Evolutionary conservation across 2,113 vertebrate species (phyloP), one percentile per base, ranked within the genome.

Genomic region (Platysteira castanea): DNA sequence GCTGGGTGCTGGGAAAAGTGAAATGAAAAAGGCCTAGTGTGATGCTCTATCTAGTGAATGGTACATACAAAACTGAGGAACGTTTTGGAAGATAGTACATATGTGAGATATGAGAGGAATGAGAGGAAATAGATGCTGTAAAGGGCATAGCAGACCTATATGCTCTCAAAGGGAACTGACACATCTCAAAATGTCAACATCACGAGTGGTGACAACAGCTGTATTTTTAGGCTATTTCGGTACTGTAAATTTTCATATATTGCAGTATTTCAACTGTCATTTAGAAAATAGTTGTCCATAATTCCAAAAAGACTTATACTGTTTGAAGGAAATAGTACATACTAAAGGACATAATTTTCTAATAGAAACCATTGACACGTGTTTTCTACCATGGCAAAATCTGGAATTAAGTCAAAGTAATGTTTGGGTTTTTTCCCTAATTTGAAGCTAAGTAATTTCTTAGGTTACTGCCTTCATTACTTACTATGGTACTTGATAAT

Each of bases 381-480:
- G 3, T 31, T 74, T 85, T 15, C 7, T 78, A 4, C n/a, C 6
- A 22, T 31, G n/a, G 5, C 10, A 88, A 84, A 65, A 61, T 33
- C 19, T 44, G 17, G 16, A 78, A 56, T 52, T 49, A 53, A 63
- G 11, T 50, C 12, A 49, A 76, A 63, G 26, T 31, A 50, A 7
- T 31, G 0, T 2, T 42, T 53, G 53, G 15, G 3, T 0, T 2
- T 21, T 57, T 89, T 39, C 41, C 33, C 0, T 19, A 68, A 50
- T 70, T 30, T 68, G 42, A 89, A 87, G 14, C 12, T 7, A 52
- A 44, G 18, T 46, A 1, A 28, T 57, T 74, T 49, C 41, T 53
- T 52, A 52, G 26, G 3, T 70, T 75, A 28, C 15, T 79, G n/a
- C 17, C 15, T 74, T 61, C 19, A 31, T 42, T 33, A 26, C 35